Percentiles rank a stretch among this genome's conserved stretches.
phyloP scores from a whole-genome alignment of 2,888 invertebrate genomes.

The Formica aserva region DNA sequence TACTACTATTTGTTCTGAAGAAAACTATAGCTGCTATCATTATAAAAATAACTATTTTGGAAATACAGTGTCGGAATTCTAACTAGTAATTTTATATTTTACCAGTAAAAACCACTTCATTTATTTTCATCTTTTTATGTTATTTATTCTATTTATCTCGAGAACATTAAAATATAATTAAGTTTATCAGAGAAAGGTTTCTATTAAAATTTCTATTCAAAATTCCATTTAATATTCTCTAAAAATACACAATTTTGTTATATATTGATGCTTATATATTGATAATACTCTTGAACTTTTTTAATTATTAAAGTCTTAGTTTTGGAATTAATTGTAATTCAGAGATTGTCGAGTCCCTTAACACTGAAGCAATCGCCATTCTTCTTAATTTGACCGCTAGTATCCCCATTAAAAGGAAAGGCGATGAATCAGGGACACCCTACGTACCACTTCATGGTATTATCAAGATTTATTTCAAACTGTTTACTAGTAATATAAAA shows the following conservation, averaged over 20 bases:
- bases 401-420: conserved; percentile 45
- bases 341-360: conserved; percentile 14
- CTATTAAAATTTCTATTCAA: neutral
- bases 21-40: conserved; percentile 54
- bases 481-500: neutral
- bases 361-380: conserved; percentile 40
- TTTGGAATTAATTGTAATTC: conserved; percentile 12
- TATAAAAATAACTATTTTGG: conserved; percentile 41
- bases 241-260: neutral
- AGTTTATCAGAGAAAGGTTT: neutral
- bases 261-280: neutral
- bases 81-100: neutral
- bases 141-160: neutral
- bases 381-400: conserved; percentile 38
- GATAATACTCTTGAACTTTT: neutral
- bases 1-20: conserved; percentile 50
- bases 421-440: conserved; percentile 37
- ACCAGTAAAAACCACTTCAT: neutral
- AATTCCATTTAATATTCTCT: neutral
- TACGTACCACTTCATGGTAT: conserved; percentile 11
- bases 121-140: neutral
- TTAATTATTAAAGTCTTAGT: conserved; percentile 4
- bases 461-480: conserved; percentile 50
- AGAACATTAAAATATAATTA: neutral
- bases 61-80: conserved; percentile 3